Conservation (phyloP, 1,140 invertebrate species). For the Yoshiicerus persimilis region DNA sequence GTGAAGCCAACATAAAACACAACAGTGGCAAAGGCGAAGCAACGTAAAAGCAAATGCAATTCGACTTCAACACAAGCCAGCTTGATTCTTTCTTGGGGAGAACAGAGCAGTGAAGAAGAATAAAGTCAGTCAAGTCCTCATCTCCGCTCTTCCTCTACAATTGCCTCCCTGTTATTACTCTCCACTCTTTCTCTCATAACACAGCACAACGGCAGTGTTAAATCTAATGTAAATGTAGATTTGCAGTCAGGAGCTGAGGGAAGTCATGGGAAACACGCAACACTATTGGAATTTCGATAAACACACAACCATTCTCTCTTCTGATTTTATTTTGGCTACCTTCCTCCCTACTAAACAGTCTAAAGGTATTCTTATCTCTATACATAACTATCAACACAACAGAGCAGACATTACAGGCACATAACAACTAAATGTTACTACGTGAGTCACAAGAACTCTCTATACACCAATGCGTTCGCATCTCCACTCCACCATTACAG, state of each 20-base stretch:
- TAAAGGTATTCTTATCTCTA: neutral
- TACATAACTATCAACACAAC: neutral
- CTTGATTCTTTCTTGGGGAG: neutral
- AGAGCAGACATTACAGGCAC: neutral
- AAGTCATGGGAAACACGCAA: conserved; percentile 5
- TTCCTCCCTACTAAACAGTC: neutral
- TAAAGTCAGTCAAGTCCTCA: neutral
- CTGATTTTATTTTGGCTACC: conserved; percentile 3
- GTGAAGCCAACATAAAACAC: neutral
- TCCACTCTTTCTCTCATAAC: neutral
- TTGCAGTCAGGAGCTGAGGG: neutral
- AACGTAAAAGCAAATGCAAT: neutral
- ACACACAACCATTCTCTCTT: neutral
- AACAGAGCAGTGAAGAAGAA: neutral
- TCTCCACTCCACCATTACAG: neutral
- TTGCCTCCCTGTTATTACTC: no score
- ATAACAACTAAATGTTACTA: neutral
- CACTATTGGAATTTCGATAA: conserved; percentile 16
- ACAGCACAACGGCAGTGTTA: neutral
- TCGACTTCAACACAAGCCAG: neutral
- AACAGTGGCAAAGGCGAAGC: neutral
- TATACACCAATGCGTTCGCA: neutral
- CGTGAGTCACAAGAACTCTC: neutral
- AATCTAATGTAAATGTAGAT: neutral
- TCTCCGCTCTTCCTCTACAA: neutral